Conservation (phyloP, 2,113 vertebrate species). For the Ascaphus truei region DNA sequence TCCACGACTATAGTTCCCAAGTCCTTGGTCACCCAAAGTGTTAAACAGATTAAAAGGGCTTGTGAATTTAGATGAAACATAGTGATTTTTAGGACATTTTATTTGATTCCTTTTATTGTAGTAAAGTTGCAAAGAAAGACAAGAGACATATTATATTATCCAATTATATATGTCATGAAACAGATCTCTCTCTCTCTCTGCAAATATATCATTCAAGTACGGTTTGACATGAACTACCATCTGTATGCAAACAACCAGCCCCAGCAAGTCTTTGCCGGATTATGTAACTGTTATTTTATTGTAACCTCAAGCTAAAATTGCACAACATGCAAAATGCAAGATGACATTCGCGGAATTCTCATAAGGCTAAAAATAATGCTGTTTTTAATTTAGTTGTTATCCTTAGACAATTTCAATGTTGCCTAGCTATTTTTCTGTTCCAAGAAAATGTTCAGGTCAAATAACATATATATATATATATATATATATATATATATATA, state of each 20-base stretch:
- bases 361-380: neutral
- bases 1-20: too few relatives aligned
- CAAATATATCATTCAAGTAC: conserved; percentile 3
- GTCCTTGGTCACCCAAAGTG: too few relatives aligned
- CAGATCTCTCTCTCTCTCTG: neutral
- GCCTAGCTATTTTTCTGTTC: too few relatives aligned
- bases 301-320: conserved; percentile 27
- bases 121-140: neutral
- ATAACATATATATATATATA: too few relatives aligned
- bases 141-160: neutral
- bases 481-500: too few relatives aligned
- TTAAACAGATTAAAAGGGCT: too few relatives aligned
- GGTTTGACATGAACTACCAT: conserved; percentile 3
- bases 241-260: neutral
- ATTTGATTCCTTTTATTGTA: neutral
- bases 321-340: conserved; percentile 8
- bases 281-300: conserved; percentile 29
- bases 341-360: conserved; percentile 16
- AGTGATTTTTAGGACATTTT: neutral
- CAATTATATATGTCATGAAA: neutral
- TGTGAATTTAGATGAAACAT: neutral
- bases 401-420: neutral
- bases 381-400: neutral
- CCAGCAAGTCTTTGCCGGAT: conserved; percentile 1
- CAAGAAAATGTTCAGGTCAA: too few relatives aligned